Evolutionary conservation across 2,888 invertebrate species (phyloP).

Genomic region (Caradrina clavipalpis): DNA sequence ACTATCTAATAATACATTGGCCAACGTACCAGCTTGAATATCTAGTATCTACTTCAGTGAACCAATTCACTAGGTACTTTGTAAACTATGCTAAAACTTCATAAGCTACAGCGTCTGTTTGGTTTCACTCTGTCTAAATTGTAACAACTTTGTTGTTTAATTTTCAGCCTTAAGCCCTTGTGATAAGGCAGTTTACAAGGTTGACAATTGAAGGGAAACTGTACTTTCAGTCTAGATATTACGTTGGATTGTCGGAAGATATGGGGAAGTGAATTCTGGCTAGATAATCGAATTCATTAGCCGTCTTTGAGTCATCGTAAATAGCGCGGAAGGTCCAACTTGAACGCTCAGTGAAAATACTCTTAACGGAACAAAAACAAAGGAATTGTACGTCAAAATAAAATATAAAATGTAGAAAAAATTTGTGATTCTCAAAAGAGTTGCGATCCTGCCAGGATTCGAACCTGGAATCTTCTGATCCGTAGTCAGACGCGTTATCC

Average conservation of each 20-base stretch:
- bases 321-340: constrained; percentile 72
- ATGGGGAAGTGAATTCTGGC: constrained; percentile 77
- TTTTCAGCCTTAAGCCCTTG: constrained; percentile 54
- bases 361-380: neutral
- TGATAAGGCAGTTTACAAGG: constrained; percentile 42
- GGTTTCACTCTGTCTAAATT: constrained; percentile 53
- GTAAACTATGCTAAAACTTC: constrained; percentile 39
- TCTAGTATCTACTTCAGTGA: neutral
- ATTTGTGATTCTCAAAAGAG: neutral
- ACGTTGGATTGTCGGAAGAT: constrained; percentile 72
- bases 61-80: constrained; percentile 17
- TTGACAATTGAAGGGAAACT: constrained; percentile 29
- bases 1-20: neutral
- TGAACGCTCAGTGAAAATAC: constrained; percentile 10
- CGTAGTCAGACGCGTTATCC: constrained; percentile 94
- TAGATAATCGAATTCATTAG: constrained; percentile 87
- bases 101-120: constrained; percentile 55
- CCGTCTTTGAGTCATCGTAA: constrained; percentile 78
- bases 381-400: no score
- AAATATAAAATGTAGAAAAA: neutral
- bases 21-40: neutral
- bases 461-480: constrained; percentile 93
- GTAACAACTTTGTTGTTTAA: constrained; percentile 37
- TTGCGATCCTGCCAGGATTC: constrained; percentile 91
- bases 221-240: constrained; percentile 44